These are phyloP conservation scores for Ypsolopha sequella DNA, from an alignment of 2,888 invertebrate species.

Conservation along the genomic window DNA sequence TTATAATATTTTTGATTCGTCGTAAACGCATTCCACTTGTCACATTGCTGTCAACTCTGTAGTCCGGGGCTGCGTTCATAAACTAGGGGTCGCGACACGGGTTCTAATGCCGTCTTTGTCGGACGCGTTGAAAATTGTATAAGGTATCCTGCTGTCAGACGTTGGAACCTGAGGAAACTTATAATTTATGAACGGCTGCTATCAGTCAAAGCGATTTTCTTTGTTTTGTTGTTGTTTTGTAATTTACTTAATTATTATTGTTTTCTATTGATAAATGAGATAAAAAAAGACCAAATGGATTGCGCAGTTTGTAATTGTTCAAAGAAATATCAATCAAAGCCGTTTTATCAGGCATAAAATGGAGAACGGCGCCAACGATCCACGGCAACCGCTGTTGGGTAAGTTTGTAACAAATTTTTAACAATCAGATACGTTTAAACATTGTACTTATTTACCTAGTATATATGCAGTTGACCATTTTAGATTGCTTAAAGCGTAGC, in stretches of 20 bases:
- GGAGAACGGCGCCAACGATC: neutral
- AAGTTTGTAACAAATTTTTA: neutral
- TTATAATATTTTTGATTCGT: too few species aligned
- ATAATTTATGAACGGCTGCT: too few species aligned
- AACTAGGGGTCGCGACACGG: too few species aligned
- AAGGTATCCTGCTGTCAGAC: too few species aligned
- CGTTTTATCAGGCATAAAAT: neutral
- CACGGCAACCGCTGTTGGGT: neutral
- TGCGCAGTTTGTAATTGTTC: neutral
- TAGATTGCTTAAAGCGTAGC: too few species aligned
- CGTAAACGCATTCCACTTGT: too few species aligned
- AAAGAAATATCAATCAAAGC: neutral
- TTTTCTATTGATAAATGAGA: neutral
- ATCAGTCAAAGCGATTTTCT: too few species aligned
- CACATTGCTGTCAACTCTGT: too few species aligned
- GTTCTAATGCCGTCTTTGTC: too few species aligned
- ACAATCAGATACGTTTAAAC: neutral
- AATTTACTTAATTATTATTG: neutral
- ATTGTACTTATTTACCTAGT: neutral
- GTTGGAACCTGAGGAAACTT: too few species aligned
- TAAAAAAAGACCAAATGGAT: neutral
- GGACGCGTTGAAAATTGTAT: too few species aligned
- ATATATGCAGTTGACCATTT: neutral
- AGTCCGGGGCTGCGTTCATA: too few species aligned
- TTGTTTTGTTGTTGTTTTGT: neutral